Evolutionary conservation across 2,888 invertebrate species (phyloP), one percentile per base, ranked within the genome.

Genomic region (Eucriotettix oculatus): DNA sequence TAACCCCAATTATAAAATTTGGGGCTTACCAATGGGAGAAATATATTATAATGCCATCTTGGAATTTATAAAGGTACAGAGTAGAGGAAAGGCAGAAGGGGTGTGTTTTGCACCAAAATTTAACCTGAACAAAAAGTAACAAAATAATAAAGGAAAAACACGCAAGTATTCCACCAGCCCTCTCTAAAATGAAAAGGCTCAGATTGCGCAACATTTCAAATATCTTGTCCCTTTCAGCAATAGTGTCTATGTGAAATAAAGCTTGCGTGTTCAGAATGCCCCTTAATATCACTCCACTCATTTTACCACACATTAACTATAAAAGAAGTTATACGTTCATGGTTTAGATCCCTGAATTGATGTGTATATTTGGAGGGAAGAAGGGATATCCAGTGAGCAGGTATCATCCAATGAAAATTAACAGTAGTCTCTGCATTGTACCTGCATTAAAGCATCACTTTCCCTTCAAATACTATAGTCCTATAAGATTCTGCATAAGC

Each of bases 21-120:
- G 48, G 48, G 48, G 48, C 12, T 48, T 9, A 14, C 48, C 48
- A 48, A 48, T 12, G 48, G 48, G 48, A 48, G 48, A 48, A 48
- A 48, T 14, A 48, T n/a, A 14, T n/a, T 48, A n/a, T 63, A 63
- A 63, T 63, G 63, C 63, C 63, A 61, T 63, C 59, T 53, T 63
- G 63, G 63, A 63, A 63, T 63, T 59, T 59, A 59, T 44, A 61
- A 60, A 63, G 63, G 63, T 60, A 61, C 57, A 57, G 59, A 62
- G 57, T 54, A 56, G 56, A 61, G 58, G 48, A 14, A 61, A 61
- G 61, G 61, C 61, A 59, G 48, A 58, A 56, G 59, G 48, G 48
- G 48, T 12, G 29, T 29, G 29, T 29, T 29, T 29, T 29, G 29
- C 29, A 29, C 29, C 29, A 29, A 29, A 29, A 29, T 29, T 29